Evolutionary conservation across 2,797 vertebrate species (phyloP), one percentile per base, ranked within the genome.

Genomic region (Myotis findleyi): DNA sequence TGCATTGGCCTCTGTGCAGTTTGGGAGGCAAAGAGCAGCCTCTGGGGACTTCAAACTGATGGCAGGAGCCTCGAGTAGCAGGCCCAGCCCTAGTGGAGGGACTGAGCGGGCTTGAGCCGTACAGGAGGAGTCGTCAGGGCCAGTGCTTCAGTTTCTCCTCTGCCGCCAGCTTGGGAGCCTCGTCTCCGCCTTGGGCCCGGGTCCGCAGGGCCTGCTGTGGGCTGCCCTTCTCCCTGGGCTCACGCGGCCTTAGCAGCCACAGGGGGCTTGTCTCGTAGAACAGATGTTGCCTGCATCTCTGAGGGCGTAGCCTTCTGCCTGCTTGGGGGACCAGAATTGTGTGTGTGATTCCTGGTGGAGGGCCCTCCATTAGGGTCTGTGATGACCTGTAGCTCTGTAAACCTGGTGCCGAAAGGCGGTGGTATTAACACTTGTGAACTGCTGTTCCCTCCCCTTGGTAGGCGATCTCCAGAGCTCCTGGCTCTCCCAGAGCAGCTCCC

Each of bases 371-470:
- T 38, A 49, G 64, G 27, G 7, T 17, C 3, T 85, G 33, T 55
- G 88, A 10, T 77, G 62, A 62, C 72, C 36, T 21, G 30, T 89
- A 30, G 68, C 33, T 68, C 12, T 55, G 0, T 84, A 55, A 84
- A 73, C 20, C 77, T 18, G 3, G 17, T 20, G 7, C 85, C 17
- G n/a, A 44, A 49, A 64, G 86, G 87, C 55, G 17, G 30, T 53
- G 59, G 21, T 41, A 3, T 30, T 59, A 64, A 77, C 10, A 36
- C 4, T 16, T 51, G 12, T 77, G 72, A 72, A 77, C 21, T 27
- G 27, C 55, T 79, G 17, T 57, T 95, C 68, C 87, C 66, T 21
- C 9, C 23, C 59, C 16, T 44, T 83, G 82, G 44, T 38, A 98
- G 98, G 96, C 81, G n/a, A 44, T 64, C 87, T 9, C 44, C 89